These are phyloP conservation scores for Aphelinus atriplicis DNA, from an alignment of 1,140 invertebrate genomes.

Conservation along the genomic window DNA sequence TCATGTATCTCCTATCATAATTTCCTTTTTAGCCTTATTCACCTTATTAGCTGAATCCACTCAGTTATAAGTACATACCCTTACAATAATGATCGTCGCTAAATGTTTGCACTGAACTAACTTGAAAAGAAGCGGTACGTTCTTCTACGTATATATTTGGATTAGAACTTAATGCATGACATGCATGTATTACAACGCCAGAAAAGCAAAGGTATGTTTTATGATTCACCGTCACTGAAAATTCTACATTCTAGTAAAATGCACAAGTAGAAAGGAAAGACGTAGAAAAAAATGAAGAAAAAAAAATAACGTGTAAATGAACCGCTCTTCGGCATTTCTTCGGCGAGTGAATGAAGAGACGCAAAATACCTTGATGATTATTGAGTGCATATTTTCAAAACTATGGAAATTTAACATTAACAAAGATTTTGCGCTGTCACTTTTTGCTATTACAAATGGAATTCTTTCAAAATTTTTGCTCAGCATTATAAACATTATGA, in stretches of 20 bases:
- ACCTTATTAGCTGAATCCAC: constrained; percentile 17
- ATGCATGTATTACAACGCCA: background rate
- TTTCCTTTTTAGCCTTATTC: background rate
- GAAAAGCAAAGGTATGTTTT: background rate
- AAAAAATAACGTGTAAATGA: background rate
- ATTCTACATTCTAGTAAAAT: background rate
- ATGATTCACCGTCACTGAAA: background rate
- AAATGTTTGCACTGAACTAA: background rate
- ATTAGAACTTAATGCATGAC: no score
- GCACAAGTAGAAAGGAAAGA: background rate
- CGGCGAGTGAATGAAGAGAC: background rate
- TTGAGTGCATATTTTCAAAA: background rate
- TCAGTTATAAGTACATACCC: constrained; percentile 22
- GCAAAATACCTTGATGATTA: background rate
- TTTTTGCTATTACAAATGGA: no score
- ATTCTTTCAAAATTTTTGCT: no score
- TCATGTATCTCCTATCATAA: background rate
- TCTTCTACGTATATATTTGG: no score
- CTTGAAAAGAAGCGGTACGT: no score
- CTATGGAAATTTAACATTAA: no score
- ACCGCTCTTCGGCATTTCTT: background rate
- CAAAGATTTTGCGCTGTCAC: no score
- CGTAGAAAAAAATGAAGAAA: constrained; percentile 7
- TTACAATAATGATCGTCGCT: constrained; percentile 27
- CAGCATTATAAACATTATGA: no score